Evolutionary conservation across 1,140 invertebrate species (phyloP), one percentile per base, ranked within the genome.

Genomic region (Venustaconcha ellipsiformis): DNA sequence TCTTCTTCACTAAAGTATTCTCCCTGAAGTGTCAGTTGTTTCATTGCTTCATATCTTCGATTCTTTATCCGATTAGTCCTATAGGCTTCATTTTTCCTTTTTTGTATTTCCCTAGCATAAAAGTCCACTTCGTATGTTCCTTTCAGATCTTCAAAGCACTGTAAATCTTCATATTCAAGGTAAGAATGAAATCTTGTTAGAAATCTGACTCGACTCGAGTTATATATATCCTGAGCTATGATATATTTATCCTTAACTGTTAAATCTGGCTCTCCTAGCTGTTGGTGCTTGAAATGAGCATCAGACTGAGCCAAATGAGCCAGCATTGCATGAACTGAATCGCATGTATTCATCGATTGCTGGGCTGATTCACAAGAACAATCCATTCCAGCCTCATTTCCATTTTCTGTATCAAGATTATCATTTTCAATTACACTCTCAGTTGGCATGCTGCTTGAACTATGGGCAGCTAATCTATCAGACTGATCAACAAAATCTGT

Each of bases 1-100:
- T 96, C 95, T 74, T 92, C 93, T 87, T 97, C 95, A 88, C 94
- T 95, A 83, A 98, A 98, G 89, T 98, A 98, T 37, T 92, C 91
- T 59, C 94, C 92, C 74, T 94, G 92, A 30, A 90, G 85, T 60
- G 95, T 90, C 60, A 98, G 87, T 82, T 93, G 91, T 80, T 95
- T 93, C 84, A 98, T 90, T 14, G 96, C 96, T 86, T 94, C 92
- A 88, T 93, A 98, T 65, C 96, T 91, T 80, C 95, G 91, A 89
- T 97, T 97, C 88, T 93, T 95, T 0, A 94, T 89, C 82, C 92
- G 91, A n/a, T 93, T 92, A 77, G 90, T 89, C 70, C 71, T 83
- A 57, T 74, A 79, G 68, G 70, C 79, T 76, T 72, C 74, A 68
- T 85, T 79, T 23, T 80, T 80, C 17, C 67, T 69, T 76, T 91